phyloP scores from a whole-genome alignment of 1,140 invertebrate species.

The Saccostrea glomerata region DNA sequence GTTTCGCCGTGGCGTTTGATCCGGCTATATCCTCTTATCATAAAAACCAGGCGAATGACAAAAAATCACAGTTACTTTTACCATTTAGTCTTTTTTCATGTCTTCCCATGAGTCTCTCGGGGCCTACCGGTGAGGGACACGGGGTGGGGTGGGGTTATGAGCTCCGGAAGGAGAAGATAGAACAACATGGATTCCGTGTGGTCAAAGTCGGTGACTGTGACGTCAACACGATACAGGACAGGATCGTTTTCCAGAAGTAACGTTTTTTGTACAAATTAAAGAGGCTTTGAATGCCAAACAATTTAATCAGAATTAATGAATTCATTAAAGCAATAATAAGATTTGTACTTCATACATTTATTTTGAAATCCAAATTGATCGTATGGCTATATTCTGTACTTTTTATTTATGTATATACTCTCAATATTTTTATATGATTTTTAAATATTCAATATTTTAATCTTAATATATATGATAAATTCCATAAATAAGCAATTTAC shows the following conservation, averaged over 20 bases:
- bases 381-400: no score
- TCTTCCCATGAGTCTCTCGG: constrained; percentile 46
- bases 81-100: constrained; percentile 46
- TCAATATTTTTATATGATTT: no score
- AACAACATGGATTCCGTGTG: constrained; percentile 5
- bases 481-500: no score
- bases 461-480: no score
- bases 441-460: no score
- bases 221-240: background rate
- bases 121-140: background rate
- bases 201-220: background rate
- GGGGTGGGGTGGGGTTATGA: constrained; percentile 52
- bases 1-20: constrained; percentile 9
- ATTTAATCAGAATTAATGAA: no score
- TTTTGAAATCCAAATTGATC: no score
- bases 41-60: constrained; percentile 19
- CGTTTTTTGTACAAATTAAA: background rate
- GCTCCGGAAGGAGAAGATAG: constrained; percentile 17
- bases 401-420: no score
- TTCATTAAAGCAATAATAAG: no score
- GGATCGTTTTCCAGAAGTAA: constrained; percentile 3
- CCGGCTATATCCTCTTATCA: constrained; percentile 40
- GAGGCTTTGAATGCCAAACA: no score
- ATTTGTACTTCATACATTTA: no score
- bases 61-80: background rate